These are phyloP conservation scores for Coleophora flavipennella DNA, from an alignment of 2,888 invertebrate species.

Conservation along the genomic window DNA sequence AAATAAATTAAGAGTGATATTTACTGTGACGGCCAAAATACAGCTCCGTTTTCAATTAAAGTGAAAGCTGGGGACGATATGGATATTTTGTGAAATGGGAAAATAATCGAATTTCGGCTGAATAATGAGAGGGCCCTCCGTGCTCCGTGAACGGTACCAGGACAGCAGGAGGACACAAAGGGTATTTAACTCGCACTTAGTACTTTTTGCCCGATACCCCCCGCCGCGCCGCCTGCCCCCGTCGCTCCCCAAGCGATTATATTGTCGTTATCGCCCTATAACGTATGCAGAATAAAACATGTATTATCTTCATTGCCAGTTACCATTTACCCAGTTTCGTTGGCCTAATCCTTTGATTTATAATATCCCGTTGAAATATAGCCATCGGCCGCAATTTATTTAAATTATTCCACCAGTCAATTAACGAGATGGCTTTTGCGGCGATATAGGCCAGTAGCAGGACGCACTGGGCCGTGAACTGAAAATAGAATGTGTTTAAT, in stretches of 20 bases:
- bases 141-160: constrained; percentile 51
- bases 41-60: constrained; percentile 64
- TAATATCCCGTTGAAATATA: constrained; percentile 59
- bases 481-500: constrained; percentile 18
- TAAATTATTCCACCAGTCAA: constrained; percentile 69
- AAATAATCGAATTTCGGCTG: constrained; percentile 71
- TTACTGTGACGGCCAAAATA: constrained; percentile 41
- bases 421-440: constrained; percentile 64
- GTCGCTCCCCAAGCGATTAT: constrained; percentile 41
- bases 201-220: constrained; percentile 58
- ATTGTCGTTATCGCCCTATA: constrained; percentile 65
- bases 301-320: constrained; percentile 62
- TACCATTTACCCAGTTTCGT: constrained; percentile 55
- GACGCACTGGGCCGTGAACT: constrained; percentile 28
- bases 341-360: constrained; percentile 69
- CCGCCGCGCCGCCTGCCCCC: constrained; percentile 35
- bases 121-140: constrained; percentile 68
- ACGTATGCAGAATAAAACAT: constrained; percentile 68
- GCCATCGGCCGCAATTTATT: constrained; percentile 62
- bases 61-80: constrained; percentile 66
- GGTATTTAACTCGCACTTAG: constrained; percentile 72
- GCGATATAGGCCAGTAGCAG: constrained; percentile 32
- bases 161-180: constrained; percentile 61
- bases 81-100: constrained; percentile 71
- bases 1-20: constrained; percentile 54